phyloP scores from a whole-genome alignment of 2,113 vertebrate genomes.

The Oophaga pumilio region DNA sequence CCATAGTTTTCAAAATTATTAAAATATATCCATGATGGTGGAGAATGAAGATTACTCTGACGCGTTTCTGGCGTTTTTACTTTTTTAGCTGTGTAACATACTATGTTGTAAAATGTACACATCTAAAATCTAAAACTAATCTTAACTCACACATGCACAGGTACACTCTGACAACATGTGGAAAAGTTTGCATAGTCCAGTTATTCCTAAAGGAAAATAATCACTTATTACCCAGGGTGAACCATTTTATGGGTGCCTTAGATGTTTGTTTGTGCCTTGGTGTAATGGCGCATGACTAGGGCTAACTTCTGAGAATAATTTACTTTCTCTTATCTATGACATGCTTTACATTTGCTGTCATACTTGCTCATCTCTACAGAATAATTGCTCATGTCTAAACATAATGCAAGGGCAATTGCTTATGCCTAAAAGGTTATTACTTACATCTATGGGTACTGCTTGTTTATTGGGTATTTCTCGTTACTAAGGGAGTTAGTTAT shows the following conservation, averaged over 20 bases:
- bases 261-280: background rate
- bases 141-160: no score
- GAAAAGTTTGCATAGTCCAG: background rate
- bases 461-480: background rate
- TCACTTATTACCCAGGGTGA: background rate
- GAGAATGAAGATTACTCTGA: no score
- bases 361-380: background rate
- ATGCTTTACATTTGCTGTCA: background rate
- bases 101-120: no score
- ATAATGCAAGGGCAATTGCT: background rate
- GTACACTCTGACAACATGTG: no score
- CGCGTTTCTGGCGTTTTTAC: no score
- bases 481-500: background rate
- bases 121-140: no score
- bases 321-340: no score
- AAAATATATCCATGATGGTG: no score
- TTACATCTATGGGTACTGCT: background rate
- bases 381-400: background rate
- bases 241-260: background rate
- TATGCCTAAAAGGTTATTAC: background rate
- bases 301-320: background rate
- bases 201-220: background rate
- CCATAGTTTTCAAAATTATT: no score
- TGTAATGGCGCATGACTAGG: background rate
- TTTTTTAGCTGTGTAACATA: no score